Conservation (phyloP, 1,140 invertebrate species). For the Halesus radiatus region DNA sequence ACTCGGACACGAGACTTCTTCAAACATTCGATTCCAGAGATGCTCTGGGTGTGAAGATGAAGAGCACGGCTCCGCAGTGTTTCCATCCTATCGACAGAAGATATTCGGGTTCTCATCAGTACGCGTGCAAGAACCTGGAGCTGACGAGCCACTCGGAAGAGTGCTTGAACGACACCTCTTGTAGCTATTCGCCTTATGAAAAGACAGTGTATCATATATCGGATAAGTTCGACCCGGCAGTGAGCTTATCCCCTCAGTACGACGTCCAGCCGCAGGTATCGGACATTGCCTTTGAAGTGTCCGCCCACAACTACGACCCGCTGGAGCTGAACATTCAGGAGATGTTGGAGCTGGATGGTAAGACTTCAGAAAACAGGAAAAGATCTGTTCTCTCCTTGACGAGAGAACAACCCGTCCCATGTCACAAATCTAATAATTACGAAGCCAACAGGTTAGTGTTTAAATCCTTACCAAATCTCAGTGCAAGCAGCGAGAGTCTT, state of each 20-base stretch:
- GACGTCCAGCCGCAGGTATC: slow-evolving; percentile 54
- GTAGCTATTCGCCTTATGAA: slow-evolving; percentile 47
- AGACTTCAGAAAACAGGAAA: slow-evolving; percentile 56
- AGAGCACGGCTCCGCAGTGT: slow-evolving; percentile 47
- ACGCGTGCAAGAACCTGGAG: slow-evolving; percentile 48
- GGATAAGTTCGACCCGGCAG: slow-evolving; percentile 50
- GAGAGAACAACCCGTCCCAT: slow-evolving; percentile 51
- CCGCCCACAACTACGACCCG: slow-evolving; percentile 62
- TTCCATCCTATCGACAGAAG: slow-evolving; percentile 44
- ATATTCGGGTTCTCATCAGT: slow-evolving; percentile 37
- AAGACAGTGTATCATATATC: slow-evolving; percentile 57
- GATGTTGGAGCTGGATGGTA: slow-evolving; percentile 70
- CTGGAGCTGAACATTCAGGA: slow-evolving; percentile 68
- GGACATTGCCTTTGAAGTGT: slow-evolving; percentile 64
- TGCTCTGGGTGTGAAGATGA: slow-evolving; percentile 39
- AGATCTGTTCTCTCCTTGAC: slow-evolving; percentile 54
- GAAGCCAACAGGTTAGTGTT: slow-evolving; percentile 61
- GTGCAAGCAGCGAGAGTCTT: slow-evolving; percentile 75
- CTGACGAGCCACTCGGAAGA: slow-evolving; percentile 51
- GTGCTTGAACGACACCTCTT: slow-evolving; percentile 47
- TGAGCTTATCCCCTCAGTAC: slow-evolving; percentile 44
- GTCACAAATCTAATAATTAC: slow-evolving; percentile 51
- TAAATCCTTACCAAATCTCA: slow-evolving; percentile 77
- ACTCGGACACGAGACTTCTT: slow-evolving; percentile 68
- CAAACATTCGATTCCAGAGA: slow-evolving; percentile 53